Percentiles rank a stretch among this genome's conserved stretches.
Conservation (phyloP, 1,140 invertebrate species). For the Diorhabda carinulata region DNA sequence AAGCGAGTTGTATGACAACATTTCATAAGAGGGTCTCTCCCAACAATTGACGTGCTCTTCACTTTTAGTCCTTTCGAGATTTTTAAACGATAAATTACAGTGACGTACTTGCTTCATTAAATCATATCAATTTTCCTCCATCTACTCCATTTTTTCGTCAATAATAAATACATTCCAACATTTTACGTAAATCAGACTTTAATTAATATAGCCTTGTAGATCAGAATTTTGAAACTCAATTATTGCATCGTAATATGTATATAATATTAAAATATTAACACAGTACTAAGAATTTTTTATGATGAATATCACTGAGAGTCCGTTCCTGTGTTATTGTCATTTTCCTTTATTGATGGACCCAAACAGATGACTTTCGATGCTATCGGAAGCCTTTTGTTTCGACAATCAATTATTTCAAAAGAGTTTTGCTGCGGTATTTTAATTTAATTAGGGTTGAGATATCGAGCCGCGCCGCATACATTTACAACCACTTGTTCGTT, state of each 20-base stretch:
- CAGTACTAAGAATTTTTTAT: too few relatives aligned
- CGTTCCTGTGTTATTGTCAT: constrained; percentile 36
- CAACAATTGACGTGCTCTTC: constrained; percentile 39
- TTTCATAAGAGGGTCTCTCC: constrained; percentile 36
- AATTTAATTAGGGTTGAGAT: constrained; percentile 41
- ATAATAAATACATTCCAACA: too few relatives aligned
- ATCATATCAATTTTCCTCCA: not conserved
- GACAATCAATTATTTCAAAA: constrained; percentile 44
- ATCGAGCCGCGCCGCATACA: constrained; percentile 33
- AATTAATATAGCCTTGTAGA: too few relatives aligned
- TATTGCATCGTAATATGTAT: too few relatives aligned
- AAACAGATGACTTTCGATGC: constrained; percentile 32
- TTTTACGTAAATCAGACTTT: too few relatives aligned
- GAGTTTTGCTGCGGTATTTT: constrained; percentile 38
- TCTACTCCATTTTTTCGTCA: not conserved
- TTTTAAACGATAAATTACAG: constrained; percentile 31
- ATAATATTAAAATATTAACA: too few relatives aligned
- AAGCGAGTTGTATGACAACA: constrained; percentile 40
- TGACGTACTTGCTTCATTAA: constrained; percentile 13
- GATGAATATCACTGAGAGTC: not conserved
- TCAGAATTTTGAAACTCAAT: too few relatives aligned
- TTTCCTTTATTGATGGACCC: constrained; percentile 39
- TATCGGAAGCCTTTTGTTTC: constrained; percentile 43
- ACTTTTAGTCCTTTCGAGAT: constrained; percentile 32
- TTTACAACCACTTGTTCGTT: constrained; percentile 28